Evolutionary conservation across 2,888 invertebrate species (phyloP).

Genomic region (Arge pagana): DNA sequence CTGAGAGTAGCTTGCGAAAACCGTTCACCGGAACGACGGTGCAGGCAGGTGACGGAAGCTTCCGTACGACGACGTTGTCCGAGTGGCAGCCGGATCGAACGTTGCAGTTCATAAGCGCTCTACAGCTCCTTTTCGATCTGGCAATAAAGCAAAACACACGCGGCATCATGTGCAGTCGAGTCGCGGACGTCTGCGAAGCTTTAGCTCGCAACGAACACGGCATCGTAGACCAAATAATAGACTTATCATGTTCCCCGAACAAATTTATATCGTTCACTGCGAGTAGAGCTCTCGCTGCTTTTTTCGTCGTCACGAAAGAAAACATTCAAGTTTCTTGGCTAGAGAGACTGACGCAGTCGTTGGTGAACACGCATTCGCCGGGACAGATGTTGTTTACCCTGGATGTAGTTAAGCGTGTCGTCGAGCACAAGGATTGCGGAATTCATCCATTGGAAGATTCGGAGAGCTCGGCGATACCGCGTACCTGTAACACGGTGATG

Average conservation of each 20-base stretch:
- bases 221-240: slow-evolving; percentile 82
- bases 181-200: slow-evolving; percentile 80
- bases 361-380: slow-evolving; percentile 61
- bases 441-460: slow-evolving; percentile 79
- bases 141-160: slow-evolving; percentile 83
- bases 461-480: slow-evolving; percentile 46
- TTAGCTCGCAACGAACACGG: slow-evolving; percentile 81
- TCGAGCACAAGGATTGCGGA: slow-evolving; percentile 84
- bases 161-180: slow-evolving; percentile 79
- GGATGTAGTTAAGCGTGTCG: slow-evolving; percentile 83
- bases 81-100: slow-evolving; percentile 72
- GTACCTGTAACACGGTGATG: slow-evolving; percentile 65
- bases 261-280: slow-evolving; percentile 82
- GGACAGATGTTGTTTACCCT: slow-evolving; percentile 82
- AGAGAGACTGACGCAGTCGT: slow-evolving; percentile 75
- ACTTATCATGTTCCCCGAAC: slow-evolving; percentile 77
- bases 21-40: slow-evolving; percentile 71
- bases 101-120: slow-evolving; percentile 79
- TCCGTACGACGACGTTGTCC: slow-evolving; percentile 62
- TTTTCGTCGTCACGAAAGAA: slow-evolving; percentile 82
- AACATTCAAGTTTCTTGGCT: slow-evolving; percentile 81
- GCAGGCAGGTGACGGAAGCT: slow-evolving; percentile 60
- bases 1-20: slow-evolving; percentile 71
- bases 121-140: slow-evolving; percentile 82
- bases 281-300: slow-evolving; percentile 78